Percentiles rank a stretch among this genome's conserved stretches.
Evolutionary conservation across 23 tunicate genomes (phyloP).

Genomic region (Phallusia fumigata): DNA sequence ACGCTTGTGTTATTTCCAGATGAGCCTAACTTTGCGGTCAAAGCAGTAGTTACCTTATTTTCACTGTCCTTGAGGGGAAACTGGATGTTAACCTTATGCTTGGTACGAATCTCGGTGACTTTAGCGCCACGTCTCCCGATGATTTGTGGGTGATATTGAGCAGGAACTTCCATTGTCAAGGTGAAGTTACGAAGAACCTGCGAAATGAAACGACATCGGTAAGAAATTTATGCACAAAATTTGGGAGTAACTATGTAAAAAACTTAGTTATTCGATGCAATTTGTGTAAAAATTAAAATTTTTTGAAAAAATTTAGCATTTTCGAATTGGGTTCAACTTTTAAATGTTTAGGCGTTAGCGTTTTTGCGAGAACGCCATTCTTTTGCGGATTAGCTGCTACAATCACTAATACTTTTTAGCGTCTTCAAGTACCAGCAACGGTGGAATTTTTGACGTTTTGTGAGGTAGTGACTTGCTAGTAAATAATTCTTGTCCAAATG

Average conservation of each 20-base stretch:
- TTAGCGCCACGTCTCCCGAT: slow-evolving; percentile 86
- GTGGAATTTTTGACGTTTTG: too few relatives aligned
- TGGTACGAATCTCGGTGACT: slow-evolving; percentile 66
- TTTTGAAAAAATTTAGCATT: too few relatives aligned
- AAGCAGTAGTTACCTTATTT: slow-evolving; percentile 33
- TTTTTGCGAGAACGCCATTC: too few relatives aligned
- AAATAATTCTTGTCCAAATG: too few relatives aligned
- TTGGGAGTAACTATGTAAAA: not conserved
- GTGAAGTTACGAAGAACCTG: slow-evolving; percentile 75
- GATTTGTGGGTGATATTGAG: slow-evolving; percentile 70
- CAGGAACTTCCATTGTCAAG: slow-evolving; percentile 52
- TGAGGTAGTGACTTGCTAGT: too few relatives aligned
- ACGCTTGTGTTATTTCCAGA: too few relatives aligned
- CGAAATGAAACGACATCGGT: not conserved
- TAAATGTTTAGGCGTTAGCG: too few relatives aligned
- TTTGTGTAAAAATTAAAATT: not conserved
- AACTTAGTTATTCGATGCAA: not conserved
- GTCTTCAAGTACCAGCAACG: too few relatives aligned
- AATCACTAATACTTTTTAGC: too few relatives aligned
- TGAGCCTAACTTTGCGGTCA: too few relatives aligned
- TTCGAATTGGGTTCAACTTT: too few relatives aligned
- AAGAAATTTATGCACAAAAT: not conserved
- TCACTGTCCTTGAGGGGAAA: slow-evolving; percentile 69
- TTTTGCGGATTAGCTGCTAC: too few relatives aligned
- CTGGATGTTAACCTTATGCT: slow-evolving; percentile 86